Percentiles rank a stretch among this genome's conserved stretches.
Conservation (phyloP, 2,797 vertebrate genomes). For the Periophthalmus magnuspinnatus region DNA sequence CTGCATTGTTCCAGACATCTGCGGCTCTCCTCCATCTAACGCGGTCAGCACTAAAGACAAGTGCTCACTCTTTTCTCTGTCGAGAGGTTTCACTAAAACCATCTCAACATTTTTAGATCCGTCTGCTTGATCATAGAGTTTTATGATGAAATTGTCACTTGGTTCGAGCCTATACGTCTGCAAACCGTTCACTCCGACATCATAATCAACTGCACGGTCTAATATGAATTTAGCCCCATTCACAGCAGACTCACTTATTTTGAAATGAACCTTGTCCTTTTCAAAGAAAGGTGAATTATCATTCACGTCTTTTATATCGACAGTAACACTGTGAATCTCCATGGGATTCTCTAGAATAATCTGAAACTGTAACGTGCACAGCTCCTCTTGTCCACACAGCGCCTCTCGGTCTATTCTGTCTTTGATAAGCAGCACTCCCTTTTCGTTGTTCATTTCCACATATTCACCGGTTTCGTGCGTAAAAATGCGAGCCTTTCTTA, state of each 20-base stretch:
- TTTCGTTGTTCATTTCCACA: conserved; percentile 79
- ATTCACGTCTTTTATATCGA: conserved; percentile 71
- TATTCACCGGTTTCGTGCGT: conserved; percentile 61
- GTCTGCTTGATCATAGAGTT: conserved; percentile 60
- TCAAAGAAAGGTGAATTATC: conserved; percentile 64
- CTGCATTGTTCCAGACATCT: conserved; percentile 62
- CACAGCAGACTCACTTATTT: conserved; percentile 57
- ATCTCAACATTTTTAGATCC: conserved; percentile 64
- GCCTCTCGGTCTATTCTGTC: conserved; percentile 84
- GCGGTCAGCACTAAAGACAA: conserved; percentile 52
- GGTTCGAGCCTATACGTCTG: conserved; percentile 60
- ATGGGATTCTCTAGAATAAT: conserved; percentile 81
- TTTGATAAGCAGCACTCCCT: conserved; percentile 79
- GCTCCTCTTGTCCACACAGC: conserved; percentile 76
- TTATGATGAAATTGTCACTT: conserved; percentile 68
- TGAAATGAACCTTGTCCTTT: conserved; percentile 49
- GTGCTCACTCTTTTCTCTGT: conserved; percentile 49
- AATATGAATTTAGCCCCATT: conserved; percentile 55
- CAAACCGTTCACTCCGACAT: conserved; percentile 58
- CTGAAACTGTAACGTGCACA: conserved; percentile 82
- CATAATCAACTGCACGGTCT: conserved; percentile 55
- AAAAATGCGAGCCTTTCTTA: conserved; percentile 75
- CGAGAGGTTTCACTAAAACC: conserved; percentile 51
- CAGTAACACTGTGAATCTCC: conserved; percentile 58
- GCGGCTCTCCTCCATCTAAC: conserved; percentile 62